Conservation (phyloP, 2,888 invertebrate genomes). For the Plutella xylostella region DNA sequence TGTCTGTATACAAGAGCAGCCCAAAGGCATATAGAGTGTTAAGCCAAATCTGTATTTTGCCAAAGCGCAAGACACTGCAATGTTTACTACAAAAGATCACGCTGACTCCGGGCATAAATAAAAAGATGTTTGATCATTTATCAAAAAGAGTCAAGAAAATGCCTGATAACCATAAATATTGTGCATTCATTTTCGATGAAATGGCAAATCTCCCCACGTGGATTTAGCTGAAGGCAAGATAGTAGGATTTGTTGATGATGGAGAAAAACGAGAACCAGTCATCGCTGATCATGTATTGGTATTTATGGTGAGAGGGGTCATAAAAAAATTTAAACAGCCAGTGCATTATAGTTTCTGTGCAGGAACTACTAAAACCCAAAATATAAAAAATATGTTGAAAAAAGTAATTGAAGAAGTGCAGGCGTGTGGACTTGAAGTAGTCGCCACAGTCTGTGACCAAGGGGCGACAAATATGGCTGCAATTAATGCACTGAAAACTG, state of each 20-base stretch:
- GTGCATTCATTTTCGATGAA: not conserved
- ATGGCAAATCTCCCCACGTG: not conserved
- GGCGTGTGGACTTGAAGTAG: too few species aligned
- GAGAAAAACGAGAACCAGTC: not conserved
- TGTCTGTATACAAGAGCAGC: too few species aligned
- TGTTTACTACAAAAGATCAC: too few species aligned
- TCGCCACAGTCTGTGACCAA: not conserved
- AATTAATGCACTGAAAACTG: not conserved
- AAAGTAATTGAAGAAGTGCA: too few species aligned
- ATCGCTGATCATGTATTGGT: not conserved
- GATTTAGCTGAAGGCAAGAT: not conserved
- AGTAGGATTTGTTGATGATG: not conserved
- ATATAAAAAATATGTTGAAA: too few species aligned
- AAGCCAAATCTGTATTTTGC: too few species aligned
- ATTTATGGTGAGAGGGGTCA: not conserved
- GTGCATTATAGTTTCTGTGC: too few species aligned
- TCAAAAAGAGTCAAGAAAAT: not conserved
- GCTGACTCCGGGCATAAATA: too few species aligned
- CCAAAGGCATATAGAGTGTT: too few species aligned
- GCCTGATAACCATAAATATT: not conserved
- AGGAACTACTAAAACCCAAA: too few species aligned
- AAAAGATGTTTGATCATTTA: not conserved
- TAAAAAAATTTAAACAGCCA: not conserved
- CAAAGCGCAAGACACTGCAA: too few species aligned
- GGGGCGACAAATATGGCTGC: not conserved